A percentile compares a stretch with the other conserved stretches of the same genome.
These are phyloP conservation scores for Eupithecia insigniata DNA, from an alignment of 2,888 invertebrate genomes.

Conservation along the genomic window DNA sequence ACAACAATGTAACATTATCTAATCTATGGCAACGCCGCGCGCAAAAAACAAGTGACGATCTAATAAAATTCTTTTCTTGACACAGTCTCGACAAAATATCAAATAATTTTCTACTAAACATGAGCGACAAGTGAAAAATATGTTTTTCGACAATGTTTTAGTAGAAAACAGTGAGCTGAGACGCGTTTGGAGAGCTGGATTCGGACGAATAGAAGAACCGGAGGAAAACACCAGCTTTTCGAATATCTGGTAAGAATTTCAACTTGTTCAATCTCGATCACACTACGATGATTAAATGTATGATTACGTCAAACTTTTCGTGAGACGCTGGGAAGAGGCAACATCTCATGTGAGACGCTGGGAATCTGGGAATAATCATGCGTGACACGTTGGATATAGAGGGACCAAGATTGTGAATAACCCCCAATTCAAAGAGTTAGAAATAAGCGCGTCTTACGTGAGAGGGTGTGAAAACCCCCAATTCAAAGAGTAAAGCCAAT, in stretches of 20 bases:
- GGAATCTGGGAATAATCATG: neutral
- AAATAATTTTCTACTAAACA: neutral
- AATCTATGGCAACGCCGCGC: constrained; percentile 13
- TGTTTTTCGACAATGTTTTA: constrained; percentile 25
- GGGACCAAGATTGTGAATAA: no score
- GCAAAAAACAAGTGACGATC: constrained; percentile 12
- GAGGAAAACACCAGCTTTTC: constrained; percentile 4
- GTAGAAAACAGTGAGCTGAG: constrained; percentile 11
- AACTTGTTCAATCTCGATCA: neutral
- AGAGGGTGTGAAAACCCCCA: no score
- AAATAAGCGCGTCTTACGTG: no score
- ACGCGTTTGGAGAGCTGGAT: constrained; percentile 20
- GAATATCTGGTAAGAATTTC: constrained; percentile 14
- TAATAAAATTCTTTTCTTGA: constrained; percentile 13
- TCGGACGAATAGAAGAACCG: neutral
- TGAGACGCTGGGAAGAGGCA: neutral
- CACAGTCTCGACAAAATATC: neutral
- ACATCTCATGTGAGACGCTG: neutral
- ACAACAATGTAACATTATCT: neutral
- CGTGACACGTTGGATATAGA: no score
- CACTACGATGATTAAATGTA: no score
- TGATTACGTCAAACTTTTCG: neutral
- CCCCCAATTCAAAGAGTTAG: no score
- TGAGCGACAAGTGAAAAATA: constrained; percentile 17
- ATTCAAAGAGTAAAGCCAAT: no score